Percentiles rank a stretch among this genome's conserved stretches.
These are phyloP conservation scores for Yponomeuta plumbellus DNA, from an alignment of 2,888 invertebrate genomes.

Conservation along the genomic window DNA sequence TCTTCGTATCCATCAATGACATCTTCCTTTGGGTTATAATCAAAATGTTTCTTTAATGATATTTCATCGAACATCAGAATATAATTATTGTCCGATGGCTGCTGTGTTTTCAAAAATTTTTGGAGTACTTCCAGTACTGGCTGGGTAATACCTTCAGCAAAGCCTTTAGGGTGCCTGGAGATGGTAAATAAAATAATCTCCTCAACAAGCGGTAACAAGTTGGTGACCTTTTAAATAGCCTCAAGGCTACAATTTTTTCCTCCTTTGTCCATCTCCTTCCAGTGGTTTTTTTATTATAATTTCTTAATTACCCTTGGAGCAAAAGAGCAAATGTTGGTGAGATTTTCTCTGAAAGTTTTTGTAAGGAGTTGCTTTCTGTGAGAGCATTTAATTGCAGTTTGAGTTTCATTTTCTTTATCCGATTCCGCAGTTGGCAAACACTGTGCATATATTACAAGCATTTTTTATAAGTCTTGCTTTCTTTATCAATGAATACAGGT, in stretches of 20 bases:
- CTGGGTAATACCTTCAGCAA: constrained; percentile 17
- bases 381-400: neutral
- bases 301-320: constrained; percentile 9
- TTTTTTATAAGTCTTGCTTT: neutral
- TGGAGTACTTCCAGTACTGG: constrained; percentile 9
- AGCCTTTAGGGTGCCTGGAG: constrained; percentile 13
- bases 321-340: constrained; percentile 3
- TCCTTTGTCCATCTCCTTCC: constrained; percentile 2
- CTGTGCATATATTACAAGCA: neutral
- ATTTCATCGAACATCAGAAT: constrained; percentile 17
- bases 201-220: constrained; percentile 4
- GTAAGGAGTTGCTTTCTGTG: neutral
- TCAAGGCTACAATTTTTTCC: constrained; percentile 2
- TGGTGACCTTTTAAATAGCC: constrained; percentile 7
- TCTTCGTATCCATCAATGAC: constrained; percentile 19
- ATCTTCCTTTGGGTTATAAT: constrained; percentile 17
- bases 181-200: constrained; percentile 11
- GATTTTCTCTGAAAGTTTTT: constrained; percentile 9
- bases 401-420: neutral
- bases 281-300: neutral
- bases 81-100: constrained; percentile 11
- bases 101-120: neutral
- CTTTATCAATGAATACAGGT: neutral
- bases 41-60: constrained; percentile 15
- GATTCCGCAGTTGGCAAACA: neutral